Percentiles rank a stretch among this genome's conserved stretches.
These are phyloP conservation scores for Oscheius myriophilus DNA, from an alignment of 2,888 invertebrate genomes.

Conservation along the genomic window DNA sequence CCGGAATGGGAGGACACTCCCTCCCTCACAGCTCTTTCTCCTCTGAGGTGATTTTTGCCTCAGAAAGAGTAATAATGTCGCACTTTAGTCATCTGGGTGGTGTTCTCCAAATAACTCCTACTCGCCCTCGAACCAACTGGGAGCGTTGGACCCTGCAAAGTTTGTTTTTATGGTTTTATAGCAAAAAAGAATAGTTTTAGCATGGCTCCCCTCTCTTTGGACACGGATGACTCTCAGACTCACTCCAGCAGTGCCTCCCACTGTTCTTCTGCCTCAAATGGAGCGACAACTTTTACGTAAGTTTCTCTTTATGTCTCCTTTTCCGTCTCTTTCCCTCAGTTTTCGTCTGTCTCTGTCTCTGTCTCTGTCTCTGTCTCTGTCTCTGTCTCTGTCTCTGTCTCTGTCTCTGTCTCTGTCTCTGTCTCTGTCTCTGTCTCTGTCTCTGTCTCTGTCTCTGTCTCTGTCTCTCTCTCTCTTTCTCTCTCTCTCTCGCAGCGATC, in stretches of 20 bases:
- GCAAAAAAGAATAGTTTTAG: neutral
- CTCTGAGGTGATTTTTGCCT: neutral
- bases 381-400: no score
- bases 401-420: no score
- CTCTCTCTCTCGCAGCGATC: no score
- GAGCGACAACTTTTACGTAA: conserved; percentile 18
- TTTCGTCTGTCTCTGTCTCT: no score
- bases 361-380: no score
- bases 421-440: no score
- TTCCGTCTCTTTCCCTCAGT: no score
- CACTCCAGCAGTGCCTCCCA: conserved; percentile 32
- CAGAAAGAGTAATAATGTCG: no score
- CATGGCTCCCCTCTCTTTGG: conserved; percentile 24
- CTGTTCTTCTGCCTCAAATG: conserved; percentile 21
- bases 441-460: no score
- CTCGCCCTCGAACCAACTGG: conserved; percentile 12
- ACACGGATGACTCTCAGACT: conserved; percentile 27
- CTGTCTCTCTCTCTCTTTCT: no score
- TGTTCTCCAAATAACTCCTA: conserved; percentile 30
- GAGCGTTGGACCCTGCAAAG: conserved; percentile 17
- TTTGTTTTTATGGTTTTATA: neutral
- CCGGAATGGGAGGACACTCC: conserved; percentile 1
- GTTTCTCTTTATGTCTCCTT: neutral
- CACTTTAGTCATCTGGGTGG: conserved; percentile 26
- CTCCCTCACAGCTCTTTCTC: conserved; percentile 8